Evolutionary conservation across 1,140 invertebrate genomes (phyloP), one percentile per base, ranked within the genome.

Genomic region (Anthonomus grandis): DNA sequence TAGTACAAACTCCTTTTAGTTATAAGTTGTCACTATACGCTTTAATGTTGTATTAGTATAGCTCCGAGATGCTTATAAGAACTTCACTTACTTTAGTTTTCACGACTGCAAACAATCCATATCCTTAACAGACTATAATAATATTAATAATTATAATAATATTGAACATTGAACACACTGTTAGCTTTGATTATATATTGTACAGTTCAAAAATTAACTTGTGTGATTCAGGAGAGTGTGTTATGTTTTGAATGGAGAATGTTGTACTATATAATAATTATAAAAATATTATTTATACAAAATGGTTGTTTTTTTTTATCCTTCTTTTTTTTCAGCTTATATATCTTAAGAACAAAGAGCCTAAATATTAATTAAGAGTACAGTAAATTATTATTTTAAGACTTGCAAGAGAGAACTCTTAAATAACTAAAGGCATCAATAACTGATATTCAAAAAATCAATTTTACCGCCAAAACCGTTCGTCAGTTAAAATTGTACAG

Each of bases 1-100:
- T 36, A 54, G 51, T 54, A 54, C 51, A 54, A 54, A 54, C 24
- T 44, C 36, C 38, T 12, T 45, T 54, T 54, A 44, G 42, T 22
- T 54, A 27, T 46, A 31, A n/a, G 39, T 44, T 44, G 4, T 25
- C 17, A 27, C 12, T 44, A 38, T 54, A 54, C 51, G 51, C 51
- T 54, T 54, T 46, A 42, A 38, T 52, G 36, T 46, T 1, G 17
- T 54, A 31, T 8, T 54, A n/a, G n/a, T n/a, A n/a, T 23, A 27
- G 38, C 19, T 46, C 51, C 51, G 39, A 54, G 51, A 54, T 41
- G 51, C 51, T 54, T 54, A 54, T 54, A 54, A 34, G 45, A 54
- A 21, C 45, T 45, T 54, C 51, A 45, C 41, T 44, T 44, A 54
- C 31, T 54, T 54, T 54, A 54, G 36, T 54, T 54, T 9, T 19